Conservation (phyloP, 1,140 invertebrate species). For the Drosophila pachea region DNA sequence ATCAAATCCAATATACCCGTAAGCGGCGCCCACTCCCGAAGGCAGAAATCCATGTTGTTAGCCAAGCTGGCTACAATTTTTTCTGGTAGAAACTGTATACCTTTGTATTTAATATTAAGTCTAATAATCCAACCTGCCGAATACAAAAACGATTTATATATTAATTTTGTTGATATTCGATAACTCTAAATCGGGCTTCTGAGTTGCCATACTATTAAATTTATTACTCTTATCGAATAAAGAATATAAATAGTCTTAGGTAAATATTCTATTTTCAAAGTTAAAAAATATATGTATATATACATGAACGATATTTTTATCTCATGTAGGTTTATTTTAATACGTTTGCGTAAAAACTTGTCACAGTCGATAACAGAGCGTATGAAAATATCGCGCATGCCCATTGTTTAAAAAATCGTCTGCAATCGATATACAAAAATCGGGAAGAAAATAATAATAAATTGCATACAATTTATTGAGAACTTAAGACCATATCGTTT, state of each 20-base stretch:
- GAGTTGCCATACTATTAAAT: slow-evolving; percentile 31
- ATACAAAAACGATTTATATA: slow-evolving; percentile 23
- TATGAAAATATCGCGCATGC: neutral
- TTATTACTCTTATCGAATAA: neutral
- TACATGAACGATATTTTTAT: too few species aligned
- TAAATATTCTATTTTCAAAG: neutral
- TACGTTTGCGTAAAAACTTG: neutral
- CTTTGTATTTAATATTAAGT: neutral
- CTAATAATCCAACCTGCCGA: slow-evolving; percentile 2
- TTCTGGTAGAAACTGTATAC: neutral
- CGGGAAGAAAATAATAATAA: slow-evolving; percentile 13
- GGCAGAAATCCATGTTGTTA: slow-evolving; percentile 60
- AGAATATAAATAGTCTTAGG: too few species aligned
- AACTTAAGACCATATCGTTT: neutral
- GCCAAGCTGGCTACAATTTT: slow-evolving; percentile 33
- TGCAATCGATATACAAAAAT: slow-evolving; percentile 9
- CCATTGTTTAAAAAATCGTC: neutral
- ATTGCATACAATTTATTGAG: neutral
- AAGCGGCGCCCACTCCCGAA: slow-evolving; percentile 90
- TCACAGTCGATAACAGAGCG: neutral
- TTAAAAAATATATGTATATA: too few species aligned
- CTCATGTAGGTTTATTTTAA: too few species aligned
- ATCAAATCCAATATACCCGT: slow-evolving; percentile 88
- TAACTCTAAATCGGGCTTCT: slow-evolving; percentile 9
- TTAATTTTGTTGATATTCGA: slow-evolving; percentile 41